Evolutionary conservation across 2,797 vertebrate genomes (phyloP), one percentile per base, ranked within the genome.

Genomic region (Chaetophractus vellerosus): DNA sequence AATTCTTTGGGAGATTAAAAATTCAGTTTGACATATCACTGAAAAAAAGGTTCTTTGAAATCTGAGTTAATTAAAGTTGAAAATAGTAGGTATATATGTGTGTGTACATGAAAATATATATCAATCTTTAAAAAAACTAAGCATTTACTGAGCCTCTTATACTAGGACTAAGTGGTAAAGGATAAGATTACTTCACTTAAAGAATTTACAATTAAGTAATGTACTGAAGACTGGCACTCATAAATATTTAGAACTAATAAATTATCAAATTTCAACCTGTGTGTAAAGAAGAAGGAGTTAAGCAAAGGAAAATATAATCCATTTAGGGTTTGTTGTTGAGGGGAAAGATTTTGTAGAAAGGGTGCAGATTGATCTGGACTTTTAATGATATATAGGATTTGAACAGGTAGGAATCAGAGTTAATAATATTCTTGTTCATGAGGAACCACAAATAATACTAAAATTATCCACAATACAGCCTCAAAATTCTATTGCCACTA

Each of bases 1-100:
- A 87, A 9, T 9, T 82, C 41, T 93, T 93, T 88, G 55, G 28
- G 41, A 87, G 55, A 90, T 85, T 92, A 95, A 92, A 92, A 90
- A 84, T 95, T 89, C 41, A 84, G 26, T 82, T 85, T 68, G 74
- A 71, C 38, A 66, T 76, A 75, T 57, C 4, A 9, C 57, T 78
- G 72, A 31, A 82, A 2, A 76, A 55, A 26, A 91, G 41, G 19
- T 75, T 88, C 55, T 84, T 85, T 92, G 24, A 94, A 93, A 96
- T 8, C n/a, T 76, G 3, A 68, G 55, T 93, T 41, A 81, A 12
- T 45, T 71, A 87, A 79, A 94, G 14, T 45, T 87, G 28, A 72
- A 92, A 95, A 79, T 83, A 87, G 59, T 41, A 91, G n/a, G 31
- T 83, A 55, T n/a, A 16, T 80, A 9, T 36, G 5, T 86, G 12